Percentiles rank a stretch among this genome's conserved stretches.
These are phyloP conservation scores for Drosophila elegans DNA, from an alignment of 1,140 invertebrate genomes.

Conservation along the genomic window DNA sequence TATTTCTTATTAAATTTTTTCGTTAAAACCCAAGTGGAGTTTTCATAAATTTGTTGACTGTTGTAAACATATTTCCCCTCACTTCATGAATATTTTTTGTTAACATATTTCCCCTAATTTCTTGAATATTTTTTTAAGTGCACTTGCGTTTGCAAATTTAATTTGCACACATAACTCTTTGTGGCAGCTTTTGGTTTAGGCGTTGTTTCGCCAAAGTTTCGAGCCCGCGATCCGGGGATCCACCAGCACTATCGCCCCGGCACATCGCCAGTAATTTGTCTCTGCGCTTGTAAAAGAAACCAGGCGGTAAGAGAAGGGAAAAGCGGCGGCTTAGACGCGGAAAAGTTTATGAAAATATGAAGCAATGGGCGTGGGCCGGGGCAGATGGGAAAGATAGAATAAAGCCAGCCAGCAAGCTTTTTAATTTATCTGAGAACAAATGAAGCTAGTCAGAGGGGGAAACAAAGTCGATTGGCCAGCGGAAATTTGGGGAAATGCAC, in stretches of 20 bases:
- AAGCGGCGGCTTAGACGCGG: conserved; percentile 47
- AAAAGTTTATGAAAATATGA: conserved; percentile 65
- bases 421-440: conserved; percentile 65
- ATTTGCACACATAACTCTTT: conserved; percentile 77
- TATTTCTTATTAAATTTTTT: too few relatives aligned
- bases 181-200: conserved; percentile 73
- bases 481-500: conserved; percentile 23
- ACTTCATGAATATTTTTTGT: too few relatives aligned
- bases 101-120: too few relatives aligned
- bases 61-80: too few relatives aligned
- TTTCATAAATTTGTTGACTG: too few relatives aligned
- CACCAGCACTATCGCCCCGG: conserved; percentile 49
- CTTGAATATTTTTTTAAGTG: background rate
- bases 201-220: conserved; percentile 49
- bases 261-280: conserved; percentile 75
- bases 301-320: conserved; percentile 1
- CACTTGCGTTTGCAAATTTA: conserved; percentile 74
- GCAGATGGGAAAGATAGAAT: conserved; percentile 36
- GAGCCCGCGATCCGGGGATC: conserved; percentile 35
- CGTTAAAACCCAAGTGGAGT: too few relatives aligned
- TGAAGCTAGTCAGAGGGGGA: conserved; percentile 10
- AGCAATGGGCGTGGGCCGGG: conserved; percentile 64
- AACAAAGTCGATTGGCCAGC: conserved; percentile 2
- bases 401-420: conserved; percentile 16
- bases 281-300: conserved; percentile 74